phyloP scores from a whole-genome alignment of 1,140 invertebrate species.

The Drosophila kanapiae region DNA sequence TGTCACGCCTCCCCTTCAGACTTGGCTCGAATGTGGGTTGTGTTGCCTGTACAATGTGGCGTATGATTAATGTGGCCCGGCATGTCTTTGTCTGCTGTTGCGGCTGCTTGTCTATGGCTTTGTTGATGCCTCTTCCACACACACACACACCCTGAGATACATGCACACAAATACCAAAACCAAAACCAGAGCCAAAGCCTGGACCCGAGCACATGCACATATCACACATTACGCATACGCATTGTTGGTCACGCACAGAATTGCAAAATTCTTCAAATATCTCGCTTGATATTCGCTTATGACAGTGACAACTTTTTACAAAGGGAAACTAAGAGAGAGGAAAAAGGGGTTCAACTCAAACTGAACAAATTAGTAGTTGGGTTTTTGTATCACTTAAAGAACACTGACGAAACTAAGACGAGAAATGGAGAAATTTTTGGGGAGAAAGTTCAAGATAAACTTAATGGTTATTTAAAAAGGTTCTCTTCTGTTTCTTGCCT shows the following conservation, averaged over 20 bases:
- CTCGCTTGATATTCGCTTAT: constrained; percentile 1
- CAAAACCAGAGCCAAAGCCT: no score
- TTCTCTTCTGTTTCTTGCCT: neutral
- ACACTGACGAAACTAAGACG: neutral
- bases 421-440: neutral
- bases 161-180: neutral
- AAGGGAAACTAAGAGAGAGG: no score
- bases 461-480: no score
- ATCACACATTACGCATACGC: constrained; percentile 38
- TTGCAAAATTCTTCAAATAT: constrained; percentile 20
- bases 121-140: constrained; percentile 21
- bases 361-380: neutral
- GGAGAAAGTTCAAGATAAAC: neutral
- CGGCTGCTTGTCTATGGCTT: constrained; percentile 45
- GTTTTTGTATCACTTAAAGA: neutral
- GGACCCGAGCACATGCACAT: constrained; percentile 2
- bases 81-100: constrained; percentile 47
- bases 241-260: constrained; percentile 20
- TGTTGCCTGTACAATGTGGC: constrained; percentile 64
- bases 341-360: neutral
- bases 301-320: constrained; percentile 31
- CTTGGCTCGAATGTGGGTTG: constrained; percentile 18
- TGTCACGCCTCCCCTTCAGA: constrained; percentile 46
- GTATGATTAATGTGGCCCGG: constrained; percentile 71
- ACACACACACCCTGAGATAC: neutral